phyloP scores from a whole-genome alignment of 2,888 invertebrate genomes.

The Hofmannophila pseudospretella region DNA sequence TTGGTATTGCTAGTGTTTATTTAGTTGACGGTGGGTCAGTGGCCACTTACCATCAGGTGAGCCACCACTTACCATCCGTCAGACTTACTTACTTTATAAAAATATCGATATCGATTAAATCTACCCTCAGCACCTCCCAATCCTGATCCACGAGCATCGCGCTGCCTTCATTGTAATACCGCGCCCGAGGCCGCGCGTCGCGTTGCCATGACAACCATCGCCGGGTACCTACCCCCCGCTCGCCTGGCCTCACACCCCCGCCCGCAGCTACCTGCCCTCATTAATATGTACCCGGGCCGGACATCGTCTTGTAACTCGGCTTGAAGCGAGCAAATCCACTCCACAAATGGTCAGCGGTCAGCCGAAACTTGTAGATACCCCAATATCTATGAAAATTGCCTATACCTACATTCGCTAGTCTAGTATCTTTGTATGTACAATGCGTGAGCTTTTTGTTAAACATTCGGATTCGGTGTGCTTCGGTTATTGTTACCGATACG shows the following conservation, averaged over 20 bases:
- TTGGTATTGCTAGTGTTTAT: no score
- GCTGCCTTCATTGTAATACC: conserved; percentile 59
- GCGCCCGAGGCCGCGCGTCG: conserved; percentile 54
- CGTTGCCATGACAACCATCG: conserved; percentile 59
- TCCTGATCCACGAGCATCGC: conserved; percentile 32
- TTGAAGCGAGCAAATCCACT: conserved; percentile 1
- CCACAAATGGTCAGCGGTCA: conserved; percentile 3
- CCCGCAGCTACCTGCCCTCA: conserved; percentile 55
- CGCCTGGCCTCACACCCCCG: conserved; percentile 15
- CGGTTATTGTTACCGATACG: no score
- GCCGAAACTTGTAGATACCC: background rate
- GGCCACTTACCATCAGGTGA: no score
- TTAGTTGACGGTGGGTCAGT: no score
- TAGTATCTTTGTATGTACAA: no score
- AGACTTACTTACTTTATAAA: no score
- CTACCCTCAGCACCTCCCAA: background rate
- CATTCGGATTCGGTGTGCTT: no score
- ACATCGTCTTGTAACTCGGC: conserved; percentile 43
- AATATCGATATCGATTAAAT: no score
- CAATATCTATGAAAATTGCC: no score
- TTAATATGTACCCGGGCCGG: conserved; percentile 70
- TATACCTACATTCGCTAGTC: no score
- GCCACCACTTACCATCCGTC: no score
- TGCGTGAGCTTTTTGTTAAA: no score
- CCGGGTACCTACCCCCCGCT: conserved; percentile 24